A percentile compares a stretch with the other conserved stretches of the same genome.
phyloP scores from a whole-genome alignment of 2,888 invertebrate species.

The Cynaeus angustus region DNA sequence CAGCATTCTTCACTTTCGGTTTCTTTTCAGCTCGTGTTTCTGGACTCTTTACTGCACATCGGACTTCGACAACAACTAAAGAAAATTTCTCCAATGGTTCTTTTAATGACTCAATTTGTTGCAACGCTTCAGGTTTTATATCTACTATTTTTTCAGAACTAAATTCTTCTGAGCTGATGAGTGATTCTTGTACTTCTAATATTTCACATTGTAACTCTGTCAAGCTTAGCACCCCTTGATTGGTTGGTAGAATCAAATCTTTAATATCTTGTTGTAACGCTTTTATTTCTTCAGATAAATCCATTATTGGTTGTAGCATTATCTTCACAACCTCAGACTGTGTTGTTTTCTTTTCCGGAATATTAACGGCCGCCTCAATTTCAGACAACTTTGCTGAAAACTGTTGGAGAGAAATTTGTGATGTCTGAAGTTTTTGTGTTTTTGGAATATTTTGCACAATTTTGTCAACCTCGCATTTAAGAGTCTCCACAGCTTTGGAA shows the following conservation, averaged over 20 bases:
- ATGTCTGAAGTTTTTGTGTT: slow-evolving; percentile 10
- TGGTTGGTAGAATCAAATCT: slow-evolving; percentile 8
- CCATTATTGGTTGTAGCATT: slow-evolving; percentile 28
- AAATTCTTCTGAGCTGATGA: slow-evolving; percentile 26
- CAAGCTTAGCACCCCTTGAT: slow-evolving; percentile 28
- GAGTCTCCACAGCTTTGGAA: slow-evolving; percentile 47
- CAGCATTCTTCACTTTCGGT: slow-evolving; percentile 50
- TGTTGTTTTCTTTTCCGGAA: slow-evolving; percentile 7
- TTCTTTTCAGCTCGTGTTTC: slow-evolving; percentile 37
- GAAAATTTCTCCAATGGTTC: slow-evolving; percentile 42
- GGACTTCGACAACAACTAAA: slow-evolving; percentile 45
- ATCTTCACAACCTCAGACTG: slow-evolving; percentile 30
- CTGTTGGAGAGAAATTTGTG: slow-evolving; percentile 5
- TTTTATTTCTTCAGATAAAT: slow-evolving; percentile 38
- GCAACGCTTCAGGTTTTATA: slow-evolving; percentile 33
- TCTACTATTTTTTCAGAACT: slow-evolving; percentile 16
- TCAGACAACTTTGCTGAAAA: slow-evolving; percentile 31
- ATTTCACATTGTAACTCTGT: slow-evolving; percentile 34
- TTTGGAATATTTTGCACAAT: slow-evolving; percentile 40
- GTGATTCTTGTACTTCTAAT: slow-evolving; percentile 29
- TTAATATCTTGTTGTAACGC: slow-evolving; percentile 19
- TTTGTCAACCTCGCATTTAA: slow-evolving; percentile 52
- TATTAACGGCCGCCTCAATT: not conserved
- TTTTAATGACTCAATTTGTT: slow-evolving; percentile 52
- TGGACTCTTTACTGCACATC: slow-evolving; percentile 8